Evolutionary conservation across 2,113 vertebrate genomes (phyloP).

Genomic region (Corythornis vintsioides): DNA sequence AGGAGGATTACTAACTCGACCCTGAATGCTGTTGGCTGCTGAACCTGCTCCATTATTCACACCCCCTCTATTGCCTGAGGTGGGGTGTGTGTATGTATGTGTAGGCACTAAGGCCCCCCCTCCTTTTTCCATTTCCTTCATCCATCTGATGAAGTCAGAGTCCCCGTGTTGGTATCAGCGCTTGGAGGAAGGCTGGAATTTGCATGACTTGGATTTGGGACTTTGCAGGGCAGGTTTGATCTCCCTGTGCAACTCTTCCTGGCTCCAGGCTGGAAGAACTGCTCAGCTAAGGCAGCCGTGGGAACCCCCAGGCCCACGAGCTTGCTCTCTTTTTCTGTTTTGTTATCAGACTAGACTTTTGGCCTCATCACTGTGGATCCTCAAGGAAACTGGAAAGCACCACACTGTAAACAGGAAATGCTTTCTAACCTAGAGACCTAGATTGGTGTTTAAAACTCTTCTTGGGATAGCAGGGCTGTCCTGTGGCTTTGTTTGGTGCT

Average conservation of each 20-base stretch:
- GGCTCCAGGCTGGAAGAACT: conserved; percentile 10
- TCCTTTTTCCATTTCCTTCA: conserved; percentile 51
- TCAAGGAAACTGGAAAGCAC: neutral
- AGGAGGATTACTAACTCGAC: conserved; percentile 65
- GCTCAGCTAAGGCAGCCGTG: conserved; percentile 15
- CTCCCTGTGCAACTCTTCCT: conserved; percentile 7
- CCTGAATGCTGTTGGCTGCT: conserved; percentile 48
- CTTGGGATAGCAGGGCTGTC: neutral
- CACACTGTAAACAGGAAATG: neutral
- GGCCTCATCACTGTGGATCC: neutral
- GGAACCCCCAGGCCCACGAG: conserved; percentile 17
- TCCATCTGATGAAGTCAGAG: conserved; percentile 53
- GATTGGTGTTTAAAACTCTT: neutral
- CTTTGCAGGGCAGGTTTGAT: conserved; percentile 54
- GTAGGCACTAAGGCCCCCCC: conserved; percentile 44
- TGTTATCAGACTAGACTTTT: neutral
- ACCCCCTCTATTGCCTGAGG: conserved; percentile 54
- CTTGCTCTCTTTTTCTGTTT: neutral
- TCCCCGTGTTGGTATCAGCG: conserved; percentile 30
- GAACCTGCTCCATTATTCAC: conserved; percentile 58
- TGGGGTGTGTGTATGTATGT: conserved; percentile 27
- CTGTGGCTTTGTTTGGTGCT: neutral
- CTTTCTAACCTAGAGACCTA: neutral
- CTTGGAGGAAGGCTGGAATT: conserved; percentile 54
- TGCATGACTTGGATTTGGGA: conserved; percentile 51